phyloP scores from a whole-genome alignment of 2,113 vertebrate species.

The Myrmecobius fasciatus region DNA sequence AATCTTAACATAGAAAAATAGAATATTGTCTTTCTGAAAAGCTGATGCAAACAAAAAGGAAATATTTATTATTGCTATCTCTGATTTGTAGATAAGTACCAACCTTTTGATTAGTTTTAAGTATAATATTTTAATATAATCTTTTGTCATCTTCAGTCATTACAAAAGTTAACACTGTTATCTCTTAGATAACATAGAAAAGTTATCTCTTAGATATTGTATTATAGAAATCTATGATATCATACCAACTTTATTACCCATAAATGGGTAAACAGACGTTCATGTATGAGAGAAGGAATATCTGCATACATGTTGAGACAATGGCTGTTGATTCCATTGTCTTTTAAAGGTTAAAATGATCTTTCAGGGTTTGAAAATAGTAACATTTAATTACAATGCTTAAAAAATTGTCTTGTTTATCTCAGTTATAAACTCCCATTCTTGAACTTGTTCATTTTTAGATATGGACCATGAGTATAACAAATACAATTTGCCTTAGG shows the following conservation, averaged over 20 bases:
- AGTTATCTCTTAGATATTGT: no score
- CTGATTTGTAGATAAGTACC: not conserved
- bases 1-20: not conserved
- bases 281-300: not conserved
- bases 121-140: not conserved
- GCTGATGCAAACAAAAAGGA: not conserved
- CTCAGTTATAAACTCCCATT: not conserved
- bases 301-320: not conserved
- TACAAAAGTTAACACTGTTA: not conserved
- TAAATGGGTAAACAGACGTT: not conserved
- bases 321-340: fast-evolving
- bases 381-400: not conserved
- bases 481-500: not conserved
- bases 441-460: slow-evolving; percentile 6
- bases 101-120: not conserved
- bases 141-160: slow-evolving; percentile 50
- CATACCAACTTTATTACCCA: slow-evolving; percentile 50
- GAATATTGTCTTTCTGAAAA: not conserved
- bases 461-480: not conserved
- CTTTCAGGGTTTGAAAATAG: slow-evolving; percentile 21
- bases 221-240: not conserved
- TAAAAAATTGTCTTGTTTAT: slow-evolving; percentile 8
- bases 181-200: no score
- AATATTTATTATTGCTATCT: not conserved
- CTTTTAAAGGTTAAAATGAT: not conserved